phyloP scores from a whole-genome alignment of 2,113 vertebrate genomes.

The Hepsetus odoe region DNA sequence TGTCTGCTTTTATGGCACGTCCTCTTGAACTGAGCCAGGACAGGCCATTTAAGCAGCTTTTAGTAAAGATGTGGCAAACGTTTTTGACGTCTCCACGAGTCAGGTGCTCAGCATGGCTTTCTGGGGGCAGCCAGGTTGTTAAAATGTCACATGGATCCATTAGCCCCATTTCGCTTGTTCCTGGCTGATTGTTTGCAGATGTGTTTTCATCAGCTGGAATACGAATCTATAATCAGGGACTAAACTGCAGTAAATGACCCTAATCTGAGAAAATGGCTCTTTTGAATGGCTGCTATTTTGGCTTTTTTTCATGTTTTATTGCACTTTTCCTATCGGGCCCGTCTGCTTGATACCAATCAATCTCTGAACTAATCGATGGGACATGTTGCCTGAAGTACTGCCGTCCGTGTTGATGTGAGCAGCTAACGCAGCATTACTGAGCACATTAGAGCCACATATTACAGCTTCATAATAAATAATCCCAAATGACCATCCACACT shows the following conservation, averaged over 20 bases:
- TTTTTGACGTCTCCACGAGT: neutral
- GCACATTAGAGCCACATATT: constrained; percentile 20
- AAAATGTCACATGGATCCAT: constrained; percentile 17
- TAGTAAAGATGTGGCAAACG: constrained; percentile 4
- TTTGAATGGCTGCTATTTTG: constrained; percentile 16
- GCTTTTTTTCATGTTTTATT: constrained; percentile 18
- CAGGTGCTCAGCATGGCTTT: constrained; percentile 20
- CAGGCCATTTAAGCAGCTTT: neutral
- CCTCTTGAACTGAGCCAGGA: neutral
- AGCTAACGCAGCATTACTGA: constrained; percentile 21
- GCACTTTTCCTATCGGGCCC: constrained; percentile 12
- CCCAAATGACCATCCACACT: neutral
- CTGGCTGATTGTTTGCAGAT: neutral
- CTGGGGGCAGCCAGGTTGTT: neutral
- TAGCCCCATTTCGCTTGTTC: constrained; percentile 3
- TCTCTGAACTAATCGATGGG: constrained; percentile 37
- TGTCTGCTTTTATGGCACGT: neutral
- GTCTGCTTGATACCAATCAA: constrained; percentile 39
- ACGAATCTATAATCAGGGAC: constrained; percentile 4
- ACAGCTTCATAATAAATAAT: constrained; percentile 32
- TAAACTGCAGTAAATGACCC: neutral
- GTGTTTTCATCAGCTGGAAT: neutral
- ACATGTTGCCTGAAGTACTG: constrained; percentile 35
- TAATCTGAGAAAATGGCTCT: constrained; percentile 11
- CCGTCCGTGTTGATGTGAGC: neutral